Evolutionary conservation across 2,113 vertebrate species (phyloP).

Genomic region (Tricholaema leucomelas): DNA sequence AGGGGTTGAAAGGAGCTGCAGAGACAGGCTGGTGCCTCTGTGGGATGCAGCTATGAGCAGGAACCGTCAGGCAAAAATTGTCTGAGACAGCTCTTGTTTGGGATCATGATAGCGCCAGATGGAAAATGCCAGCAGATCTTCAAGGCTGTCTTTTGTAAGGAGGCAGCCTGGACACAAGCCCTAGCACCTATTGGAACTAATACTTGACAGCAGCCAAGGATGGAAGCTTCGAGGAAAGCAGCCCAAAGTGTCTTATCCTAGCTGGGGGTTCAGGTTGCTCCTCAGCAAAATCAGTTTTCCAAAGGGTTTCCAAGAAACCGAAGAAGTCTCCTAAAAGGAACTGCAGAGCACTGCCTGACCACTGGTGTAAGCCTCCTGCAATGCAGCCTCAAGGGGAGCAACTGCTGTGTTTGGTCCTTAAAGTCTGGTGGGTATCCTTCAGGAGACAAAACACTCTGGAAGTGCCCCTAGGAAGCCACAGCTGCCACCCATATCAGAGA

Average conservation of each 20-base stretch:
- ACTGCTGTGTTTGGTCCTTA: background rate
- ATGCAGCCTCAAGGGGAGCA: background rate
- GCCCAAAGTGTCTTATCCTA: background rate
- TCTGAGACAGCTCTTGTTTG: slow-evolving; percentile 2
- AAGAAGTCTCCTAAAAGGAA: background rate
- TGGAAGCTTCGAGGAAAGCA: background rate
- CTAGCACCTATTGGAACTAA: background rate
- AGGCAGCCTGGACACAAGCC: background rate
- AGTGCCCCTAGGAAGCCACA: background rate
- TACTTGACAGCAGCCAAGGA: background rate
- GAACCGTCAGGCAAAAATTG: background rate
- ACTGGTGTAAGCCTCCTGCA: fast-evolving
- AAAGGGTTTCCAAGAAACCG: background rate
- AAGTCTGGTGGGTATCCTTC: background rate
- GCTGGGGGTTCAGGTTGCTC: background rate
- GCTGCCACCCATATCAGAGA: background rate
- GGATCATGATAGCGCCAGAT: background rate
- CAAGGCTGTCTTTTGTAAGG: background rate
- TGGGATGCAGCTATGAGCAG: background rate
- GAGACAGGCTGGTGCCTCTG: background rate
- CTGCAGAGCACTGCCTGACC: background rate
- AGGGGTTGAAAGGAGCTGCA: background rate
- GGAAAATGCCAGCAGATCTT: slow-evolving; percentile 21
- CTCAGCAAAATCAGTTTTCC: background rate
- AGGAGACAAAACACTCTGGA: background rate